Percentiles rank a stretch among this genome's conserved stretches.
phyloP scores from a whole-genome alignment of 2,888 invertebrate genomes.

The Apotomis turbidana region DNA sequence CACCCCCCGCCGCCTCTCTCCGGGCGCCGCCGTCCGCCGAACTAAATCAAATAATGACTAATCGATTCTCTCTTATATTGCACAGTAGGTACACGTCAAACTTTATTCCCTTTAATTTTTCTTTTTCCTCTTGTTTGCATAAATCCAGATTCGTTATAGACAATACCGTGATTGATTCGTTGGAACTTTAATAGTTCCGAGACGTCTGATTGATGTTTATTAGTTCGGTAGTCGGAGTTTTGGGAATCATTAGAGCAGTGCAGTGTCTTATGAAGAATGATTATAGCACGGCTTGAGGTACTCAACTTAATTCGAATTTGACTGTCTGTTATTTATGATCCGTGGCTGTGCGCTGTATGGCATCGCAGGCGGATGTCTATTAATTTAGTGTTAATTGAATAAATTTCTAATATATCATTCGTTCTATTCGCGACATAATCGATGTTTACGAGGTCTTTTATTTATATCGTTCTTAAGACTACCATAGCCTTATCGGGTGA shows the following conservation, averaged over 20 bases:
- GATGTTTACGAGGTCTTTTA: conserved; percentile 46
- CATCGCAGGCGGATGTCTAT: conserved; percentile 54
- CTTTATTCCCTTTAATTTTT: conserved; percentile 80
- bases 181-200: conserved; percentile 70
- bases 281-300: conserved; percentile 72
- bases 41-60: conserved; percentile 85
- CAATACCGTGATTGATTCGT: conserved; percentile 80
- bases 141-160: conserved; percentile 80
- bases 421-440: conserved; percentile 45
- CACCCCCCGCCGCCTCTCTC: conserved; percentile 74
- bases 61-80: conserved; percentile 82
- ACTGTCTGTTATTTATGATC: conserved; percentile 74
- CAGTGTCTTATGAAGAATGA: conserved; percentile 80
- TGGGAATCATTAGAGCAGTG: conserved; percentile 78
- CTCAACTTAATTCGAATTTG: conserved; percentile 79
- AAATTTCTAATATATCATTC: conserved; percentile 54
- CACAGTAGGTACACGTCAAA: conserved; percentile 84
- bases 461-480: conserved; percentile 42
- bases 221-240: conserved; percentile 83
- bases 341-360: conserved; percentile 39
- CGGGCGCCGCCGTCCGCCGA: conserved; percentile 77
- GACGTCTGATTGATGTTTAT: conserved; percentile 82
- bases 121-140: conserved; percentile 78
- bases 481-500: conserved; percentile 35
- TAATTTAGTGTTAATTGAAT: conserved; percentile 63